Evolutionary conservation across 2,797 vertebrate genomes (phyloP).

Genomic region (Tadarida brasiliensis): DNA sequence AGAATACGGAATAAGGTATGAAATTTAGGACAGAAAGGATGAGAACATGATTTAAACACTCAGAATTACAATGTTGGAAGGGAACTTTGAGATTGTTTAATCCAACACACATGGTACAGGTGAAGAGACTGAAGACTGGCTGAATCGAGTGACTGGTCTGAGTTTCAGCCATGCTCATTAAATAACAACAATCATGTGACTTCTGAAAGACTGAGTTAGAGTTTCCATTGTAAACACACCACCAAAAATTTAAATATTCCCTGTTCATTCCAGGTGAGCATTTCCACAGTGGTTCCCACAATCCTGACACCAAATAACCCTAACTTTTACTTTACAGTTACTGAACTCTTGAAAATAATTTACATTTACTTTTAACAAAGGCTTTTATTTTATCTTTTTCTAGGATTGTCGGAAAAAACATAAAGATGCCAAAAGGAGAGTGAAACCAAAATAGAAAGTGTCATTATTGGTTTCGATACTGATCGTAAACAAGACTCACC

Average conservation of each 20-base stretch:
- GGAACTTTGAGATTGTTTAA: neutral
- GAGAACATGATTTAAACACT: constrained; percentile 38
- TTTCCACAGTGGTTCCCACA: constrained; percentile 39
- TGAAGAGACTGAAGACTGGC: neutral
- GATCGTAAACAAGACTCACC: constrained; percentile 9
- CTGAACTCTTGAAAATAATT: constrained; percentile 6
- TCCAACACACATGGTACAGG: neutral
- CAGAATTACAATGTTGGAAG: neutral
- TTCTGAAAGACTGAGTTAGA: constrained; percentile 42
- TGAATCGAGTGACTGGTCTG: neutral
- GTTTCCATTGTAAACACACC: neutral
- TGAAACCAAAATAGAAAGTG: constrained; percentile 83
- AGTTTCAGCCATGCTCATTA: neutral
- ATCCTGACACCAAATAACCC: neutral
- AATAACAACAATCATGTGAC: neutral
- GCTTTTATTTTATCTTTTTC: constrained; percentile 71
- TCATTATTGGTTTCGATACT: constrained; percentile 26
- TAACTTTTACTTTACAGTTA: constrained; percentile 45
- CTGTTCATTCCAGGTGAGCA: neutral
- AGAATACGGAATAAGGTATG: neutral
- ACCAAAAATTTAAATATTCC: neutral
- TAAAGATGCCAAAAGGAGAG: constrained; percentile 88
- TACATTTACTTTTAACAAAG: constrained; percentile 47
- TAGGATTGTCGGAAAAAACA: constrained; percentile 89
- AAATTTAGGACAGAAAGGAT: constrained; percentile 9